Evolutionary conservation across 1,140 invertebrate genomes (phyloP).

Genomic region (Penaeus japonicus): DNA sequence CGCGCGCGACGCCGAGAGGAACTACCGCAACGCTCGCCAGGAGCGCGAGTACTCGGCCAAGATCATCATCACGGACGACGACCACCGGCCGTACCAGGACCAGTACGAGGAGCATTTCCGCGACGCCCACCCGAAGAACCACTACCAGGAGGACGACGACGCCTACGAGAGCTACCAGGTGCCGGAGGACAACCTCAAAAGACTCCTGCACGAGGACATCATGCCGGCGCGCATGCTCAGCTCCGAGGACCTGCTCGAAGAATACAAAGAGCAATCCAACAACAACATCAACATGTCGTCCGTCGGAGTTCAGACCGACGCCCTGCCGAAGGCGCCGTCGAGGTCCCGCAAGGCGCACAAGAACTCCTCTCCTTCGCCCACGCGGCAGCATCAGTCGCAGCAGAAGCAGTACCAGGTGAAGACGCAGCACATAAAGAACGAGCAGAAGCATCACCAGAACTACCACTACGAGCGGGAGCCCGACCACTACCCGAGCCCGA

Average conservation of each 20-base stretch:
- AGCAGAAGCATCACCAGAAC: background rate
- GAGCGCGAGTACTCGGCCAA: conserved; percentile 52
- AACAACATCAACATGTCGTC: conserved; percentile 59
- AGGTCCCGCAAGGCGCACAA: conserved; percentile 15
- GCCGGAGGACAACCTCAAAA: conserved; percentile 1
- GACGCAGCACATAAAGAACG: background rate
- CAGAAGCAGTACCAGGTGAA: background rate
- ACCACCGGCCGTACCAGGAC: conserved; percentile 20
- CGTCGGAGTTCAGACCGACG: conserved; percentile 52
- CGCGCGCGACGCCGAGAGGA: background rate
- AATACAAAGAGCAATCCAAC: conserved; percentile 47
- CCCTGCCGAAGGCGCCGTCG: background rate
- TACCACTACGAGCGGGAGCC: background rate
- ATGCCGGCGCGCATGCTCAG: background rate
- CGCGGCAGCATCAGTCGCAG: background rate
- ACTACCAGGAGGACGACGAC: conserved; percentile 49
- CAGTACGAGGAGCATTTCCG: background rate
- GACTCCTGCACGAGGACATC: conserved; percentile 16
- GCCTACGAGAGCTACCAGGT: conserved; percentile 58
- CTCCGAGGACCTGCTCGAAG: conserved; percentile 26
- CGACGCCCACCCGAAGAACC: background rate
- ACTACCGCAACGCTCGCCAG: conserved; percentile 14
- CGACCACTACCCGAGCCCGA: background rate
- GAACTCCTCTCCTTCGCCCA: background rate
- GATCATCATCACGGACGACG: conserved; percentile 56